Evolutionary conservation across 2,797 vertebrate species (phyloP), one percentile per base, ranked within the genome.

Genomic region (Enteromius anoplus): DNA sequence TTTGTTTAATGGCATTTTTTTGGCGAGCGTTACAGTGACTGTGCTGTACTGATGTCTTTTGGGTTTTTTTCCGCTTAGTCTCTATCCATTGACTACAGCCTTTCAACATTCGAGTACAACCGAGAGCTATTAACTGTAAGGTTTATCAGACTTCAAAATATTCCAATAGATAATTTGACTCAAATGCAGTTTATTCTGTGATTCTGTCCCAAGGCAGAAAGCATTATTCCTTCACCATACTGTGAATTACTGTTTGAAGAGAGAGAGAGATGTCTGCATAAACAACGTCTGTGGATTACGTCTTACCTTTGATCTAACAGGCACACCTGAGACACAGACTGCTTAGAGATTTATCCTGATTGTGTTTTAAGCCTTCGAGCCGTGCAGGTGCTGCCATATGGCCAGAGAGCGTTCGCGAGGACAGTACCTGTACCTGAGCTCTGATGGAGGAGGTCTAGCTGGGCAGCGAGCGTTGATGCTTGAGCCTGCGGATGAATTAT

Each of bases 401-500:
- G 68, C n/a, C 45, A 72, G 71, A 90, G 81, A 75, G 79, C 3
- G 8, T 0, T 0, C 3, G 8, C 7, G 2, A 68, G 69, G 21
- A 37, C 14, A 0, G 21, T 42, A 81, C 51, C 10, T 8, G 17
- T 3, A 26, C 26, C 26, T 26, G 26, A 26, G 26, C 26, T 26
- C 26, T 26, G 37, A 49, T 65, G 32, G 76, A 55, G 84, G 81
- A 83, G 66, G 75, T 66, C 7, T 80, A 86, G 49, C 86, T 51
- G 82, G 90, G 84, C 82, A 86, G 91, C 86, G 89, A 85, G 90
- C 71, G 83, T 90, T 82, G 53, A 80, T 14, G 14, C 86, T 87
- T 90, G 90, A 93, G 69, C 82, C 86, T 15, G 64, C 80, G 85
- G 73, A 86, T 81, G 89, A 91, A 87, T 62, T 84, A 97, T 96